Percentiles rank a stretch among this genome's conserved stretches.
Conservation (phyloP, 2,888 invertebrate species). For the Andrena minutula region DNA sequence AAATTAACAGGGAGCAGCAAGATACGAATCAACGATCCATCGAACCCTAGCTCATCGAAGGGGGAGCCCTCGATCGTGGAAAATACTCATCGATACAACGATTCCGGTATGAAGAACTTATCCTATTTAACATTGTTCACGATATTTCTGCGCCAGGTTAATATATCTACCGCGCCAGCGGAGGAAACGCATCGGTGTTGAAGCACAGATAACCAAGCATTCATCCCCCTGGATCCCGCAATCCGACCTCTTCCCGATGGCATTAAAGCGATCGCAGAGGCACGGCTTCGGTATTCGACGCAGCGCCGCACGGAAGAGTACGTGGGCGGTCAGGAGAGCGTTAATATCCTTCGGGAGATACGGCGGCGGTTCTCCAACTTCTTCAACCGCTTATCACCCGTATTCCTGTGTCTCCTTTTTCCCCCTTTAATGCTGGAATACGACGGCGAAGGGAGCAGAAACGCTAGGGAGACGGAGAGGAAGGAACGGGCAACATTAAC, state of each 20-base stretch:
- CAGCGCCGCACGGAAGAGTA: slow-evolving; percentile 11
- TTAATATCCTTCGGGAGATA: slow-evolving; percentile 52
- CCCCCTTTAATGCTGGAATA: slow-evolving; percentile 26
- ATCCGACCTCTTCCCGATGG: neutral
- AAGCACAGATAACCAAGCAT: too few relatives aligned
- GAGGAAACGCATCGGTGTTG: too few relatives aligned
- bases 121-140: too few relatives aligned
- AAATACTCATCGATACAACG: neutral
- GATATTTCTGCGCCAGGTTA: too few relatives aligned
- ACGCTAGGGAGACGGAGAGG: neutral
- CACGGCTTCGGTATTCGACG: slow-evolving; percentile 12
- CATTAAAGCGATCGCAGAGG: neutral
- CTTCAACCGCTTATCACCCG: slow-evolving; percentile 57
- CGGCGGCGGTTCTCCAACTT: slow-evolving; percentile 41
- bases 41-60: neutral
- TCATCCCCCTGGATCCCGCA: too few relatives aligned
- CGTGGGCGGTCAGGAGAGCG: slow-evolving; percentile 43
- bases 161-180: too few relatives aligned
- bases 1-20: neutral
- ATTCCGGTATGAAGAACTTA: neutral
- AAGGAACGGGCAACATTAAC: slow-evolving; percentile 46
- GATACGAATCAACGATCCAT: neutral
- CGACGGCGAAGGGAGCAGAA: slow-evolving; percentile 5
- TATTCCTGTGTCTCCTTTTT: slow-evolving; percentile 29
- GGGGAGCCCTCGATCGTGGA: neutral